Percentiles rank a stretch among this genome's conserved stretches.
These are phyloP conservation scores for Podarcis lilfordi DNA, from an alignment of 2,797 vertebrate species.

Conservation along the genomic window DNA sequence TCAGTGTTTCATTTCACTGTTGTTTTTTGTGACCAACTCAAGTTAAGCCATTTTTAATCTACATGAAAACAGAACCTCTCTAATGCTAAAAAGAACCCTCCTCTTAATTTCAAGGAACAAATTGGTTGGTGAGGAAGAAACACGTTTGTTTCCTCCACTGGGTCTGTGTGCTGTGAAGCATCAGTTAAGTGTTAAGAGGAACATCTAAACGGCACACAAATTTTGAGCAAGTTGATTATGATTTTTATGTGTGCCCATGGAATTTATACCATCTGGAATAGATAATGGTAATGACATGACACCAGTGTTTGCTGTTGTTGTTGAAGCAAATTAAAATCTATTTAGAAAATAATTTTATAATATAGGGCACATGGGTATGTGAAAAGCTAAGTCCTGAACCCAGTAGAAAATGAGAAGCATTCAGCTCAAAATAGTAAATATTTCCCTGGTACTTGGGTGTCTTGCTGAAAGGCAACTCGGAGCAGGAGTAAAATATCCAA, in stretches of 20 bases:
- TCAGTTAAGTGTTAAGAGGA: background rate
- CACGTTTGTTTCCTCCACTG: background rate
- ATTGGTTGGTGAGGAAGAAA: background rate
- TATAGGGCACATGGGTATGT: background rate
- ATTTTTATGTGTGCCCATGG: background rate
- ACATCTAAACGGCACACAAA: background rate
- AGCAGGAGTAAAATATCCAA: background rate
- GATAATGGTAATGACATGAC: background rate
- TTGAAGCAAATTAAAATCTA: conserved; percentile 5
- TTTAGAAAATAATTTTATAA: background rate
- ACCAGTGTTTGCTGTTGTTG: background rate
- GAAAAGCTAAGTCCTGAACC: background rate
- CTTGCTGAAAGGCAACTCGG: background rate
- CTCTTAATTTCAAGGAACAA: background rate
- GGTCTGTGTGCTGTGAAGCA: background rate
- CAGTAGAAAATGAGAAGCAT: background rate
- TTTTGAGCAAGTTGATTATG: background rate
- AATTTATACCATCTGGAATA: background rate
- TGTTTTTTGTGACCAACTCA: background rate
- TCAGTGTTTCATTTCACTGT: background rate
- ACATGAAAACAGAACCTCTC: background rate
- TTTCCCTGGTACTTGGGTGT: background rate
- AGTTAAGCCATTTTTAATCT: background rate
- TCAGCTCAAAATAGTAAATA: background rate
- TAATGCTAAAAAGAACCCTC: background rate